Base-by-base conservation (phyloP, 2,113 vertebrate genomes). In the Maccullochella peelii region DNA sequence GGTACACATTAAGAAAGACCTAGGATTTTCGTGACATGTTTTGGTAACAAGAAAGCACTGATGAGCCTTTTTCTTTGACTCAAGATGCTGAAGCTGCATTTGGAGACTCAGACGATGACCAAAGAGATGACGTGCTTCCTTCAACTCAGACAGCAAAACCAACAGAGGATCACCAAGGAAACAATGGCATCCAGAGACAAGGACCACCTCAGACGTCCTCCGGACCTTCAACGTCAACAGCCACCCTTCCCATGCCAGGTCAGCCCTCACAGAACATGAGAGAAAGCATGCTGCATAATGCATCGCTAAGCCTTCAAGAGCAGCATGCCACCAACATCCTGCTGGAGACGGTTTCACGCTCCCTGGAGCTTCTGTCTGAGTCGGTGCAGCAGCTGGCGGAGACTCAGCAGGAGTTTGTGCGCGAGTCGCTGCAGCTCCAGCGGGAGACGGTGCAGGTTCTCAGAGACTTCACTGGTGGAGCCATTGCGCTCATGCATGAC, bases 341-440 rank as follows among this genome's bases (percentile, higher is more conserved):
- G 75, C 89, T 96, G 84, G 93, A 92, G 82, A 94, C 95, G 0
- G 94, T 96, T 27, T 95, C 95, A 0, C 95, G 94, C 79, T 96
- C 96, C 1, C 90, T 96, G 40, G 95, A 96, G 93, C 92, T 95
- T 10, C 93, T 96, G 81, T 93, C 96, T 0, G 95, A 95, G 93
- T 96, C 96, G 0, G 91, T 96, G 84, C 95, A 96, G 92, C 94
- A 95, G 92, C 89, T 96, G 58, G 94, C 95, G 1, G 96, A 96
- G 89, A 95, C 94, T 0, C 96, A 96, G 91, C 95, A 95, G 90
- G 95, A 96, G 86, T 96, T 96, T 74, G 93, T 94, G 11, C 93
- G 94, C 0, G 95, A 96, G 82, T 95, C 96, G 4, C 83, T 96
- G 88, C 92, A 91, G 82, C 90, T 96, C 61, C 96, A 96, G 91